Conservation (phyloP, 1,140 invertebrate genomes). For the Cherax destructor region DNA sequence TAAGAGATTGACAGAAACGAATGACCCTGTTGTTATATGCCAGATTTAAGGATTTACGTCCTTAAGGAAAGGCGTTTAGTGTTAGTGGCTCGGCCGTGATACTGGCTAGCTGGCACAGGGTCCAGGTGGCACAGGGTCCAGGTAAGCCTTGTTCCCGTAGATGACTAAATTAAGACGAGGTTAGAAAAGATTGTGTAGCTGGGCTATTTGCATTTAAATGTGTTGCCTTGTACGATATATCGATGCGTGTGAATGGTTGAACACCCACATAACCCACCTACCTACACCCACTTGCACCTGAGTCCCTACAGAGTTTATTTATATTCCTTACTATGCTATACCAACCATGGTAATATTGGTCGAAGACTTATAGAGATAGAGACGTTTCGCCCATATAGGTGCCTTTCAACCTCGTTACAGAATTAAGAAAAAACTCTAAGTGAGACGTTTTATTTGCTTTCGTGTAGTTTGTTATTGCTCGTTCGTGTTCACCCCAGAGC, state of each 20-base stretch:
- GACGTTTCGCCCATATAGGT: too few species aligned
- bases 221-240: not conserved
- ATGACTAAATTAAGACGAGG: not conserved
- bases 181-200: not conserved
- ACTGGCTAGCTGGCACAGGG: not conserved
- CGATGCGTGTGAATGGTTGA: not conserved
- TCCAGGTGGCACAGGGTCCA: not conserved
- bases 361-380: too few species aligned
- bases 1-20: not conserved
- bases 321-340: too few species aligned
- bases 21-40: not conserved
- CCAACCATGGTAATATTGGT: too few species aligned
- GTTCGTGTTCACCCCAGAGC: not conserved
- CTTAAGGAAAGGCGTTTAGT: not conserved
- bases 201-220: not conserved
- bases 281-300: not conserved
- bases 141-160: not conserved
- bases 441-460: too few species aligned
- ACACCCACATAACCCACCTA: not conserved
- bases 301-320: not conserved
- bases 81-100: not conserved
- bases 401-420: too few species aligned
- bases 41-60: not conserved
- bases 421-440: too few species aligned
- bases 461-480: not conserved